Percentiles rank a stretch among this genome's conserved stretches.
Conservation (phyloP, 1,140 invertebrate species). For the Bombus breviceps region DNA sequence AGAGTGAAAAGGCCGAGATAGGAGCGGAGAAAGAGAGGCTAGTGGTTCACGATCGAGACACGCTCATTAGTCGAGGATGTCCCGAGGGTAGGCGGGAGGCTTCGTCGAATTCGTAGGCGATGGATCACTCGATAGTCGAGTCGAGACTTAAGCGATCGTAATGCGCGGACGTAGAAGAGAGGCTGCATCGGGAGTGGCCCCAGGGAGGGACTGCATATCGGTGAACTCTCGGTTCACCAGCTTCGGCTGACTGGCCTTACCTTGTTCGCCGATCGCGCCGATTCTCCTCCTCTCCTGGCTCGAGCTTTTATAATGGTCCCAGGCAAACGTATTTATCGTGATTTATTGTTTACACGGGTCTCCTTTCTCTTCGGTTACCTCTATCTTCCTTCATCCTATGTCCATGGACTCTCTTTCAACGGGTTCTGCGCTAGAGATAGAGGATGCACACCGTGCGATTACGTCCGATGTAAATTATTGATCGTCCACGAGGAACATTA, state of each 20-base stretch:
- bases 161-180: constrained; percentile 71
- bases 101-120: constrained; percentile 77
- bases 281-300: constrained; percentile 58
- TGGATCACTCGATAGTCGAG: constrained; percentile 79
- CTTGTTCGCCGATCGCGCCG: constrained; percentile 55
- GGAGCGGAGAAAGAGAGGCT: constrained; percentile 4
- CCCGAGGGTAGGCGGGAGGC: constrained; percentile 68
- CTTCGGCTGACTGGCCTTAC: constrained; percentile 40
- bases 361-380: constrained; percentile 53
- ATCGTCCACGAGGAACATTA: constrained; percentile 74
- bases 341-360: constrained; percentile 81
- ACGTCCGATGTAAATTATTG: constrained; percentile 76
- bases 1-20: constrained; percentile 3
- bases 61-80: constrained; percentile 74
- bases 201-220: constrained; percentile 69
- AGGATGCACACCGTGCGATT: constrained; percentile 73
- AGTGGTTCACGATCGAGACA: constrained; percentile 69
- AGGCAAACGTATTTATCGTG: constrained; percentile 81
- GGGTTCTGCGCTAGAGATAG: constrained; percentile 60
- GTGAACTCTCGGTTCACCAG: constrained; percentile 41
- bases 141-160: constrained; percentile 80
- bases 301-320: constrained; percentile 76
- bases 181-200: constrained; percentile 70
- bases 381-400: constrained; percentile 5
- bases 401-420: constrained; percentile 20